These are phyloP conservation scores for Dusona sp. DNA, from an alignment of 2,888 invertebrate species.

Conservation along the genomic window DNA sequence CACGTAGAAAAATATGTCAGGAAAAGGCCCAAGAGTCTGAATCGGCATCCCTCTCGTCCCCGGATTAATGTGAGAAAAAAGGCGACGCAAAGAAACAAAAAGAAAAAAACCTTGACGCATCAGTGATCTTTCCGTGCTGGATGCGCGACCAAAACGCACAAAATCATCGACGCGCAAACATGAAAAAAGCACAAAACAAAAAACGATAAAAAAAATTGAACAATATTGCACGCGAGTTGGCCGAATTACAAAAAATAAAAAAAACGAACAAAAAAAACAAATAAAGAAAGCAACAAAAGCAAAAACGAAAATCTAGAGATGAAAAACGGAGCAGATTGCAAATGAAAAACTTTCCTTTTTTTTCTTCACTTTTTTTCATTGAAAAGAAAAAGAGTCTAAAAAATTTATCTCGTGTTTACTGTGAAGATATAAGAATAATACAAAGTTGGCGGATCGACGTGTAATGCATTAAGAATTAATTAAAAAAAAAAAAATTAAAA, in stretches of 20 bases:
- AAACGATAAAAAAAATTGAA: constrained; percentile 7
- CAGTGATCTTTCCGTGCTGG: constrained; percentile 31
- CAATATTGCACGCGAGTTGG: constrained; percentile 15
- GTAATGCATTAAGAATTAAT: constrained; percentile 23
- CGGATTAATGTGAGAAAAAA: constrained; percentile 30
- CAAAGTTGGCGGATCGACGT: constrained; percentile 61
- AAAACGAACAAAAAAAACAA: not conserved
- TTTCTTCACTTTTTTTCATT: constrained; percentile 54
- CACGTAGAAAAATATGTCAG: constrained; percentile 77
- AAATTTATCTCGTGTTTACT: constrained; percentile 66
- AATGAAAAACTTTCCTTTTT: constrained; percentile 22
- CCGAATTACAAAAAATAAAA: not conserved
- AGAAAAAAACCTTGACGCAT: constrained; percentile 32
- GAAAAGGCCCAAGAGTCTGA: constrained; percentile 16
- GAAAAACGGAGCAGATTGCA: not conserved
- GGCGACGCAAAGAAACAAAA: not conserved
- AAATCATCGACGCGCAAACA: constrained; percentile 46
- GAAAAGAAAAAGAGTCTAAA: constrained; percentile 50
- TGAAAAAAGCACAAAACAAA: not conserved
- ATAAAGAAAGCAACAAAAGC: not conserved
- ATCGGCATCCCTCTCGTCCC: constrained; percentile 29
- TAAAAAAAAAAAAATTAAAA: constrained; percentile 20
- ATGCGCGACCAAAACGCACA: constrained; percentile 60
- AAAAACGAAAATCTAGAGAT: not conserved
- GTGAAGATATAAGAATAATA: constrained; percentile 55